These are phyloP conservation scores for Aphidoletes aphidimyza DNA, from an alignment of 2,888 invertebrate genomes.

Conservation along the genomic window DNA sequence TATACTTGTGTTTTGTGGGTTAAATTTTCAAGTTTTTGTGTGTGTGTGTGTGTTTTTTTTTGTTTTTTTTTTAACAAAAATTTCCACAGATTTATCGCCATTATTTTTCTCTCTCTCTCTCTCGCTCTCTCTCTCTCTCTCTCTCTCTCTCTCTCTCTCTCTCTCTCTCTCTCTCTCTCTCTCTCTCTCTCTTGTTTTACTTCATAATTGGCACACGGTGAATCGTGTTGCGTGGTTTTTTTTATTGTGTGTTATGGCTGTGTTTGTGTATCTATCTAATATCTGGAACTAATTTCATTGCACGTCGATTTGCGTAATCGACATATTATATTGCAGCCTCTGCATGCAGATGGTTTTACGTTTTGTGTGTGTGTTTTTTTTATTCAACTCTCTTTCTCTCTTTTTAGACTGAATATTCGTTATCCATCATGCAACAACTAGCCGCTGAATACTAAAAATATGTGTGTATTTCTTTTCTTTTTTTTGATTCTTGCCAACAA, in stretches of 20 bases:
- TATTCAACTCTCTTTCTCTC: neutral
- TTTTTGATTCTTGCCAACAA: too few relatives aligned
- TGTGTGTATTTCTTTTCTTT: neutral
- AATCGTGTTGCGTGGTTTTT: too few relatives aligned
- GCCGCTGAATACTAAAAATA: neutral
- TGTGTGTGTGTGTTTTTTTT: neutral
- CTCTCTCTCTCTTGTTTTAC: neutral
- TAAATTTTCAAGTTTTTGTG: too few relatives aligned
- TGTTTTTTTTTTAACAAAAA: neutral
- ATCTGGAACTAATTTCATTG: constrained; percentile 1
- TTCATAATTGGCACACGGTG: neutral
- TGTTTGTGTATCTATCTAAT: neutral
- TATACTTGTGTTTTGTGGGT: too few relatives aligned
- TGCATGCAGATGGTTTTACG: neutral
- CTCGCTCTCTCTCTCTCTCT: too few relatives aligned
- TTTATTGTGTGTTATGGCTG: neutral
- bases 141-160: too few relatives aligned
- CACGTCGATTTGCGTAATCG: constrained; percentile 8
- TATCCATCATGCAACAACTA: neutral
- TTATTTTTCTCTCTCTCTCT: neutral
- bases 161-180: too few relatives aligned
- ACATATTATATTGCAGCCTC: neutral
- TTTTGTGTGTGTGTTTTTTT: too few relatives aligned
- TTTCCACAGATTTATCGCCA: too few relatives aligned
- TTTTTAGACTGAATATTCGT: neutral